Base-by-base conservation (phyloP, 2,113 vertebrate genomes). In the Epinephelus moara region DNA sequence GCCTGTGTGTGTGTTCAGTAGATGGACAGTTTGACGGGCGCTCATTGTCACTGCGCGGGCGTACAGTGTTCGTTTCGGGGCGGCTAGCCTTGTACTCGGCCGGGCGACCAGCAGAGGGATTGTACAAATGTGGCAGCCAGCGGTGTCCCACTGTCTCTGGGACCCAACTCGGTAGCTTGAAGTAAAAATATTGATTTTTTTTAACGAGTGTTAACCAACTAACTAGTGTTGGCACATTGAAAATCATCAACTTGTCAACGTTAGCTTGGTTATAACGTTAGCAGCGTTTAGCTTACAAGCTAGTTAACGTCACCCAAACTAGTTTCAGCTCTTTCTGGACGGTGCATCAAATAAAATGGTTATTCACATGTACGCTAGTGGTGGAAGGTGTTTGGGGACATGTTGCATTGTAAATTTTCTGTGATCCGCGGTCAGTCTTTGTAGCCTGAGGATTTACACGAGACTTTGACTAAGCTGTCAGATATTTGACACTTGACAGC, bases 1-100 rank as follows among this genome's bases (percentile, higher is more conserved):
- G 30, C 8, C 37, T 64, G 2, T 47, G 5, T 67, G 80, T 56
- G 59, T 23, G 30, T 21, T 55, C 52, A 4, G 79, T 83, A 75
- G 72, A 91, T 91, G 92, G 85, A 87, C 92, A 75, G 84, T 90
- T 82, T 78, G 78, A 82, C 87, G 78, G 91, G 81, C 70, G 84
- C 78, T 85, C 81, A 8, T 88, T 79, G 83, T 91, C 78, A 66
- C 70, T 91, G 91, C 89, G 84, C 86, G 88, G 93, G 91, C 89
- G 91, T 66, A 89, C 85, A 75, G 87, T 75, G 86, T 82, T 81
- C 91, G 91, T 89, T 90, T 90, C 89, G 85, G 94, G 93, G 94
- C 89, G 94, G 92, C 92, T 94, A 94, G 89, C 83, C 76, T 75
- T 57, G 75, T 19, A 61, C 80, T 93, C 94, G 94, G 89, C 88